Evolutionary conservation across 2,113 vertebrate species (phyloP).

Genomic region (Stegostoma tigrinum): DNA sequence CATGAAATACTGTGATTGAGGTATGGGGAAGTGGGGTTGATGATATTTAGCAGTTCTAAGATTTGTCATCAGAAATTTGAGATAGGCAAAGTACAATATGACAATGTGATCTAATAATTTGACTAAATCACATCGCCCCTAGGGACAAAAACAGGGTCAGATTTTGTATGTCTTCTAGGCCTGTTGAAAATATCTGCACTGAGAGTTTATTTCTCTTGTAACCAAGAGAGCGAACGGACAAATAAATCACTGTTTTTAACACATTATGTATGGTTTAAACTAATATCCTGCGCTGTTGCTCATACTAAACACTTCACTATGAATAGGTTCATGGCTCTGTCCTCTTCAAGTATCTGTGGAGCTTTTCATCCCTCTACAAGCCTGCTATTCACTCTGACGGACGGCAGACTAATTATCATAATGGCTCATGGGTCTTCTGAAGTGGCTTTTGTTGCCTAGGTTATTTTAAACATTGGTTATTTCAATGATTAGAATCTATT

Average conservation of each 20-base stretch:
- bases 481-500: constrained; percentile 13
- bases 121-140: background rate
- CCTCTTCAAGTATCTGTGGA: constrained; percentile 24
- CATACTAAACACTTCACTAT: background rate
- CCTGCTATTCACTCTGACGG: background rate
- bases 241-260: background rate
- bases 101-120: background rate
- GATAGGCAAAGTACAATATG: background rate
- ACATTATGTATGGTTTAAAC: background rate
- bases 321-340: background rate
- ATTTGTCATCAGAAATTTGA: background rate
- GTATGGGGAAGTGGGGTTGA: background rate
- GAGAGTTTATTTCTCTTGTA: background rate
- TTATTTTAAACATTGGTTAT: constrained; percentile 1
- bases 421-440: constrained; percentile 19
- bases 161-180: background rate
- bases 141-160: background rate
- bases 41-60: background rate
- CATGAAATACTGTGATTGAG: background rate
- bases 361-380: constrained; percentile 25
- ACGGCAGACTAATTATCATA: constrained; percentile 27
- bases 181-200: background rate
- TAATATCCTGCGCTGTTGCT: background rate
- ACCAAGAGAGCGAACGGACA: background rate
- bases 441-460: constrained; percentile 14